Evolutionary conservation across 2,888 invertebrate species (phyloP).

Genomic region (Erpobdella octoculata): DNA sequence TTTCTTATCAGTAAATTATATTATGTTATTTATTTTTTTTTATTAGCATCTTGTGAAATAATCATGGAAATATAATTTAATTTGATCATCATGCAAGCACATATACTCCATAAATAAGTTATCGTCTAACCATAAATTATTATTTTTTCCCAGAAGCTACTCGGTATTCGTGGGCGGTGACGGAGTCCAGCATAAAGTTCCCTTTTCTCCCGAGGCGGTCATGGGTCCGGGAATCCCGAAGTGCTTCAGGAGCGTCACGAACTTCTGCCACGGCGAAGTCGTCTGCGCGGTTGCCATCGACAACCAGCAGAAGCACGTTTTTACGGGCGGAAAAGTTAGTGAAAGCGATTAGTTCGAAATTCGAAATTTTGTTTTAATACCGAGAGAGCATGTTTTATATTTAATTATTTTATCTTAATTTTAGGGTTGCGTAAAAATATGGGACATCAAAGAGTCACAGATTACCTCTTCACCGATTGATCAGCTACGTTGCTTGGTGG

Average conservation of each 20-base stretch:
- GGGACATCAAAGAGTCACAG: slow-evolving; percentile 85
- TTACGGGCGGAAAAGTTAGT: slow-evolving; percentile 79
- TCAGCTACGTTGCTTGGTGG: slow-evolving; percentile 75
- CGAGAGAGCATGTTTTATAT: too few relatives aligned
- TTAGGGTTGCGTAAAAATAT: slow-evolving; percentile 84
- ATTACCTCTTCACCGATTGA: slow-evolving; percentile 74
- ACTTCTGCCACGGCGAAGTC: slow-evolving; percentile 87
- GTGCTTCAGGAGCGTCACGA: slow-evolving; percentile 79
- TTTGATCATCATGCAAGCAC: too few relatives aligned
- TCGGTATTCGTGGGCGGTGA: slow-evolving; percentile 77
- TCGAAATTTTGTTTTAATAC: neutral
- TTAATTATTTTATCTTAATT: neutral
- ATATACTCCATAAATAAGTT: too few relatives aligned
- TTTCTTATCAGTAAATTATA: too few relatives aligned
- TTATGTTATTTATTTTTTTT: too few relatives aligned
- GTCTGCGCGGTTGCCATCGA: slow-evolving; percentile 94
- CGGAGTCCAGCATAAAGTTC: slow-evolving; percentile 66
- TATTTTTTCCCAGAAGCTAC: slow-evolving; percentile 68
- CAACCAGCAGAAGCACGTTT: slow-evolving; percentile 55
- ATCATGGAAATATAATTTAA: too few relatives aligned
- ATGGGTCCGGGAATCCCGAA: slow-evolving; percentile 86
- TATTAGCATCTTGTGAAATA: too few relatives aligned
- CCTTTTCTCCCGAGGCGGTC: slow-evolving; percentile 86
- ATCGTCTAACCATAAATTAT: too few relatives aligned
- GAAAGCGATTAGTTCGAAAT: neutral